Base-by-base conservation (phyloP, 2,888 invertebrate species). In the Lochmaea capreae region DNA sequence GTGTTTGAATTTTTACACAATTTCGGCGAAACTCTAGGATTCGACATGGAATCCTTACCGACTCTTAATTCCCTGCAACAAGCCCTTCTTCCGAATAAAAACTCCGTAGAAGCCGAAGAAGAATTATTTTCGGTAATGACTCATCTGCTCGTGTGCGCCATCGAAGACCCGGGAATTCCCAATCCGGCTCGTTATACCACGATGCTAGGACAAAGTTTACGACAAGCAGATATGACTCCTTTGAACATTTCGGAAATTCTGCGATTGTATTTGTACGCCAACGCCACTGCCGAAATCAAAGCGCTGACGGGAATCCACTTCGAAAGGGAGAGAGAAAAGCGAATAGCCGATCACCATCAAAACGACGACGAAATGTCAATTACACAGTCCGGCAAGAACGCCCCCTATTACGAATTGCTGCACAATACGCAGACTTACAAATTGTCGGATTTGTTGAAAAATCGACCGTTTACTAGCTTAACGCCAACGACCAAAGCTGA, bases 1-100 rank as follows among this genome's bases (percentile, higher is more conserved):
- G 94, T 97, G n/a, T 95, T 95, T 84, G 98, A 99, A 89, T 99
- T 99, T 86, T 89, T 98, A 79, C 95, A 97, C 83, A 98, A 97
- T 88, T 99, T 99, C 85, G 97, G 96, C 67, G 96, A 96, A 87
- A 96, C 97, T 0, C 89, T 99, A 1, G 97, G 97, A 70, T 97
- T 98, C 83, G 96, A 97, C 83, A 93, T 94, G 92, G 96, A 96
- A 71, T 92, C 94, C 4, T 87, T 97, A 78, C 98, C 98, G 2
- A 93, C 94, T 0, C 87, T 99, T 80, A 95, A 95, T 86, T 94
- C 94, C 71, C 89, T 98, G 14, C 98, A 98, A 87, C 90, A 93
- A 84, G 97, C 96, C 0, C 88, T 98, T 43, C 88, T 97, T 68
- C 84, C 86, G 26, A 93, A 84, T 68, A 87, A 94, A 70, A 93